These are phyloP conservation scores for Gambusia affinis DNA, from an alignment of 2,113 vertebrate genomes.

Conservation along the genomic window DNA sequence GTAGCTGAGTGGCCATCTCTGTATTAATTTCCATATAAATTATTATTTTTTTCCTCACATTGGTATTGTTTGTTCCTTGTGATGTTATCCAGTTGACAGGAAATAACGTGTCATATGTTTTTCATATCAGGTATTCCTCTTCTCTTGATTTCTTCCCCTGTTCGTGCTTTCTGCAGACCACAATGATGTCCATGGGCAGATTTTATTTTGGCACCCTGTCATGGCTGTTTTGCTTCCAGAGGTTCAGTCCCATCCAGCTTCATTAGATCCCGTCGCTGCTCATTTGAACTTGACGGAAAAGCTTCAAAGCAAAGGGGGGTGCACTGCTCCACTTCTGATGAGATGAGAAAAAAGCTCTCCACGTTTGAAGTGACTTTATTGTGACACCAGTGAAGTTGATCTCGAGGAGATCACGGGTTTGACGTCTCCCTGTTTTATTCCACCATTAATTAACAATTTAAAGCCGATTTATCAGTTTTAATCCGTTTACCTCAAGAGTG, in stretches of 20 bases:
- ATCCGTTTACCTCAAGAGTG: slow-evolving; percentile 5
- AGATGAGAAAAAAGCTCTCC: background rate
- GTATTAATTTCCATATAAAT: slow-evolving; percentile 57
- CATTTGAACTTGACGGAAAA: slow-evolving; percentile 32
- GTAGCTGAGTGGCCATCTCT: slow-evolving; percentile 15
- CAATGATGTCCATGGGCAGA: slow-evolving; percentile 5
- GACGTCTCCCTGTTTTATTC: background rate
- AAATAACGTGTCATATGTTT: slow-evolving; percentile 56
- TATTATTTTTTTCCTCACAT: slow-evolving; percentile 14
- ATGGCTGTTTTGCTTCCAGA: slow-evolving; percentile 7
- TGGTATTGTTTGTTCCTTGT: slow-evolving; percentile 28
- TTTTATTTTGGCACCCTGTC: slow-evolving; percentile 20
- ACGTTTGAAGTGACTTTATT: slow-evolving; percentile 44
- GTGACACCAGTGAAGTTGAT: slow-evolving; percentile 22
- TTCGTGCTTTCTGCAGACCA: background rate
- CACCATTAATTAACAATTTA: slow-evolving; percentile 34
- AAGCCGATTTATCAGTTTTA: slow-evolving; percentile 6
- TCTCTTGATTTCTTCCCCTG: slow-evolving; percentile 15
- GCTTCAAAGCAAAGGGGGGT: slow-evolving; percentile 40
- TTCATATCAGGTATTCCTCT: slow-evolving; percentile 14
- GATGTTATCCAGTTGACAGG: slow-evolving; percentile 57
- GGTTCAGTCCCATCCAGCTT: slow-evolving; percentile 7
- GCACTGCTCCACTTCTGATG: slow-evolving; percentile 24
- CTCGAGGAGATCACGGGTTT: slow-evolving; percentile 13
- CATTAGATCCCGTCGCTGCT: slow-evolving; percentile 27